phyloP scores from a whole-genome alignment of 2,888 invertebrate species.

The Drosophila mulleri region DNA sequence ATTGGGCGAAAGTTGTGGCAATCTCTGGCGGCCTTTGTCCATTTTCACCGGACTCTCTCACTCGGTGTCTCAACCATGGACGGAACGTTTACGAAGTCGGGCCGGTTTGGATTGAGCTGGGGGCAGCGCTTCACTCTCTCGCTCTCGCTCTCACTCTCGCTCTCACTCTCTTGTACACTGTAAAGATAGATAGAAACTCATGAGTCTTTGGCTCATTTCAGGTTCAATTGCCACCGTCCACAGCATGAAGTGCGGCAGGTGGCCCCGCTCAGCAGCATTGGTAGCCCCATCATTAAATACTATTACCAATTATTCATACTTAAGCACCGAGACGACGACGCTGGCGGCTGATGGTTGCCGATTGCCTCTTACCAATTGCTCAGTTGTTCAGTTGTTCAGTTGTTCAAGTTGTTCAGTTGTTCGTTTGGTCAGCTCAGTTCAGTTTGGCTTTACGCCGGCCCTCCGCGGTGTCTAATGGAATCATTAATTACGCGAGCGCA shows the following conservation, averaged over 20 bases:
- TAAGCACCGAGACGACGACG: constrained; percentile 73
- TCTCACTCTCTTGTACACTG: constrained; percentile 19
- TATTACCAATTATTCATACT: constrained; percentile 82
- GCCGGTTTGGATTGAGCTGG: background rate
- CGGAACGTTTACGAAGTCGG: constrained; percentile 56
- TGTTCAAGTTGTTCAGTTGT: constrained; percentile 19
- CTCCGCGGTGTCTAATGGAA: constrained; percentile 80
- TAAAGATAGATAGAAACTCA: constrained; percentile 12
- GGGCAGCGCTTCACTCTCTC: constrained; percentile 1
- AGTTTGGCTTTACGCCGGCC: constrained; percentile 13
- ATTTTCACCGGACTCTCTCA: constrained; percentile 68
- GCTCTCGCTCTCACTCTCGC: background rate
- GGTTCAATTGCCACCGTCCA: constrained; percentile 59
- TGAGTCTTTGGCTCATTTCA: constrained; percentile 39
- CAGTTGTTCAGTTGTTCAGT: constrained; percentile 6
- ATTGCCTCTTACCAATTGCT: constrained; percentile 27
- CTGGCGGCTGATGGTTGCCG: constrained; percentile 37
- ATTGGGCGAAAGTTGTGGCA: constrained; percentile 77
- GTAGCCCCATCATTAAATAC: constrained; percentile 77
- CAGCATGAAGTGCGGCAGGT: constrained; percentile 62
- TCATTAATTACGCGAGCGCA: constrained; percentile 73
- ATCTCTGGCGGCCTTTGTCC: constrained; percentile 77
- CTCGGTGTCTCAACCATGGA: constrained; percentile 62
- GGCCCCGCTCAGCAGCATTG: constrained; percentile 45
- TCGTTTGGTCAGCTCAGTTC: constrained; percentile 4